phyloP scores from a whole-genome alignment of 1,140 invertebrate genomes.

The Tribolium madens region DNA sequence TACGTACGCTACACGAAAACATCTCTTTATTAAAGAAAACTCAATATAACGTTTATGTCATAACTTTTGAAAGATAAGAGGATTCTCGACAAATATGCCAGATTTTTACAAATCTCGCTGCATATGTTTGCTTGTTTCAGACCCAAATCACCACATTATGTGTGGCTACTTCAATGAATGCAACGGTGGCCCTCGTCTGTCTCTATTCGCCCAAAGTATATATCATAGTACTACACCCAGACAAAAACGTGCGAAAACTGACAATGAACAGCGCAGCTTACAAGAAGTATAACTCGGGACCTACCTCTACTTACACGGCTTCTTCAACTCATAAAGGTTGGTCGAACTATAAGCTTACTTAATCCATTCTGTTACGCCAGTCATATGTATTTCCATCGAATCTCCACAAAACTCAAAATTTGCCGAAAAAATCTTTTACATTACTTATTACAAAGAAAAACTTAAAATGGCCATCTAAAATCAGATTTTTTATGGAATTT shows the following conservation, averaged over 20 bases:
- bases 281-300: conserved; percentile 61
- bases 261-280: conserved; percentile 68
- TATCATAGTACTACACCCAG: conserved; percentile 79
- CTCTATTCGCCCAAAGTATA: conserved; percentile 82
- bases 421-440: background rate
- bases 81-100: conserved; percentile 31
- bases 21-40: conserved; percentile 39
- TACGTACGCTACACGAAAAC: conserved; percentile 21
- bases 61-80: conserved; percentile 15
- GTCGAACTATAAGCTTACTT: conserved; percentile 23
- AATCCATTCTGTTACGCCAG: conserved; percentile 28
- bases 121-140: conserved; percentile 63
- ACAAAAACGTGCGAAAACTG: conserved; percentile 71
- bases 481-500: no score
- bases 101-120: conserved; percentile 23
- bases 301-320: conserved; percentile 56
- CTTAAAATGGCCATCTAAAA: no score
- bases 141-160: conserved; percentile 80
- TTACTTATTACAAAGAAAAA: no score
- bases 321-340: conserved; percentile 51
- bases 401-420: background rate
- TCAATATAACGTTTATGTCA: conserved; percentile 36
- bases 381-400: conserved; percentile 16
- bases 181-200: conserved; percentile 78
- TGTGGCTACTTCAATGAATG: conserved; percentile 79